Evolutionary conservation across 2,113 vertebrate genomes (phyloP).

Genomic region (Arothron firmamentum): DNA sequence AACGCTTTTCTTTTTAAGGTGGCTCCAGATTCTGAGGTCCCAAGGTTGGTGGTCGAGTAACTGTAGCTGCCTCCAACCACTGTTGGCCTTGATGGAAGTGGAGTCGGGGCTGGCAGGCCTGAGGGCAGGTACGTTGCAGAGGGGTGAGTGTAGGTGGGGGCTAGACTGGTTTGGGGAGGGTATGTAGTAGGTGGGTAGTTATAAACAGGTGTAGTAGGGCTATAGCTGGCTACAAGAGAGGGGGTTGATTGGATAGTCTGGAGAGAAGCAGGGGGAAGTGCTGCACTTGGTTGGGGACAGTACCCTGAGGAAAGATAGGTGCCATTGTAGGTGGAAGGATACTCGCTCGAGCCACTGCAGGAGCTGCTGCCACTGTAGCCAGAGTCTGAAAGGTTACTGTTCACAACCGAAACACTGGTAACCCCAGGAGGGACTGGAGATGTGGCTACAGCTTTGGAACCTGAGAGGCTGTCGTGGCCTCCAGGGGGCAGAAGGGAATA

Average conservation of each 20-base stretch:
- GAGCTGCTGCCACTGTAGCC: slow-evolving; percentile 80
- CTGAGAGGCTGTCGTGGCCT: slow-evolving; percentile 81
- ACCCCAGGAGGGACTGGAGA: slow-evolving; percentile 74
- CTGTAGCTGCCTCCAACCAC: slow-evolving; percentile 80
- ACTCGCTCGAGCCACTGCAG: slow-evolving; percentile 78
- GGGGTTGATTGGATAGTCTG: slow-evolving; percentile 75
- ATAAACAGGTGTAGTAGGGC: slow-evolving; percentile 82
- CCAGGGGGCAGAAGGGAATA: slow-evolving; percentile 78
- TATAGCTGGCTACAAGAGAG: slow-evolving; percentile 82
- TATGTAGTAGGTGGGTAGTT: slow-evolving; percentile 82
- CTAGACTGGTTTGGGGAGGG: slow-evolving; percentile 72
- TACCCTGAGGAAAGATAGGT: slow-evolving; percentile 89
- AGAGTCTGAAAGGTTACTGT: slow-evolving; percentile 83
- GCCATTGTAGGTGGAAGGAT: slow-evolving; percentile 81
- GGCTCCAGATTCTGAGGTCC: slow-evolving; percentile 72
- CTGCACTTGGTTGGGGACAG: slow-evolving; percentile 80
- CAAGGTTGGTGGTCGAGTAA: slow-evolving; percentile 77
- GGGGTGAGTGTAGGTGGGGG: slow-evolving; percentile 80
- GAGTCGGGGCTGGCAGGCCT: slow-evolving; percentile 82
- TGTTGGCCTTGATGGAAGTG: slow-evolving; percentile 77
- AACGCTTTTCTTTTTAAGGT: slow-evolving; percentile 90
- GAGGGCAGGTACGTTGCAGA: slow-evolving; percentile 82
- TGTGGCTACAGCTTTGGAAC: slow-evolving; percentile 74
- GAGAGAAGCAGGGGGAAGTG: slow-evolving; percentile 78
- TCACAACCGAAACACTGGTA: slow-evolving; percentile 74